Evolutionary conservation across 2,113 vertebrate species (phyloP), one percentile per base, ranked within the genome.

Genomic region (Phalacrocorax carbo): DNA sequence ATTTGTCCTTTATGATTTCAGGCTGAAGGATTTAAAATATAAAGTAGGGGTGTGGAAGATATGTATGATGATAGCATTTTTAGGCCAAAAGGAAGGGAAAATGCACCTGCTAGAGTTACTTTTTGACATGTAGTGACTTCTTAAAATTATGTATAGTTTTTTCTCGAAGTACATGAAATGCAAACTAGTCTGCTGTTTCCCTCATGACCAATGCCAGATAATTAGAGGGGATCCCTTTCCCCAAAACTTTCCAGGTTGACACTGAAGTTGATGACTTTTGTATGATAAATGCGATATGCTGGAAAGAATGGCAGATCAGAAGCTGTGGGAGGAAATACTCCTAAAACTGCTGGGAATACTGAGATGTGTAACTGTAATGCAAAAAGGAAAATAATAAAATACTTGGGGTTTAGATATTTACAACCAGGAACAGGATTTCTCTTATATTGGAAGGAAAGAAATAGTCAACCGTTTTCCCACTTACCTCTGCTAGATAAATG

Each of bases 271-370:
- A 69, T 94, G 91, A 73, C 48, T 95, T 46, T 34, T 10, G 7
- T 71, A 65, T 80, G 62, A 87, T 88, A 82, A 77, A 92, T 85
- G 90, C 55, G 18, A 88, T 54, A 10, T 70, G 49, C 69, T 93
- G 42, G 42, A 86, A 86, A 90, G 82, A 78, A 75, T 42, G 76
- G 84, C 79, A 87, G 77, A 83, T 92, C 71, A 81, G 96, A 78
- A 95, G 55, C 73, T 85, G 66, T 68, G 64, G 69, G 84, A 94
- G 76, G 91, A 90, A 84, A 72, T 85, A 69, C 61, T 94, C 66
- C 18, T 38, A 7, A 89, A 58, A 94, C 90, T 96, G 94, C 95
- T 46, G 96, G 93, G 88, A 85, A 82, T 62, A 55, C 82, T 75
- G 57, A 68, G 64, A 97, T 96, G 60, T 48, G 26, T 88, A 76